phyloP scores from a whole-genome alignment of 1,140 invertebrate genomes.

The Ips nitidus region DNA sequence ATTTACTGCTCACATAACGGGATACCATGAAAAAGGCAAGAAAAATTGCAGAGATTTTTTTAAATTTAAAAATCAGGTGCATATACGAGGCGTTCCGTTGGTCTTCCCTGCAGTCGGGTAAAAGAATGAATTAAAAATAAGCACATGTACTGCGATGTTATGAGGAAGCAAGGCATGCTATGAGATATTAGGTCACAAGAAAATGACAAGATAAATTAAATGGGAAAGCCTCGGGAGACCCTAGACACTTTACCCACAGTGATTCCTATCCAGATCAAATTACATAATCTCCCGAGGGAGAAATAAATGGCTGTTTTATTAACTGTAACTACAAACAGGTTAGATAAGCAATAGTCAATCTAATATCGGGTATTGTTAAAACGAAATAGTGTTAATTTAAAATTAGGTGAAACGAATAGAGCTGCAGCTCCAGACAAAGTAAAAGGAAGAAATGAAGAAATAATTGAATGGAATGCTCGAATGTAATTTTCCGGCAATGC shows the following conservation, averaged over 20 bases:
- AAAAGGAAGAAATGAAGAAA: slow-evolving; percentile 10
- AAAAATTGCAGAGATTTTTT: no score
- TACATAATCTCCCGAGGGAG: slow-evolving; percentile 7
- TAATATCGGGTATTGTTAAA: background rate
- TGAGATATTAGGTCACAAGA: slow-evolving; percentile 8
- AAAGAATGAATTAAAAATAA: no score
- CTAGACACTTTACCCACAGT: slow-evolving; percentile 7
- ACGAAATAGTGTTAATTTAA: slow-evolving; percentile 2
- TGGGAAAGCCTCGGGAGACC: background rate
- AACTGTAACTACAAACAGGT: slow-evolving; percentile 3
- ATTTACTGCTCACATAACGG: no score
- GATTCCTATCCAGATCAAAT: slow-evolving; percentile 16
- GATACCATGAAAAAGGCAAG: no score
- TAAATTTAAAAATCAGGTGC: no score
- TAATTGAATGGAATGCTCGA: slow-evolving; percentile 4
- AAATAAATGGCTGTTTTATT: slow-evolving; percentile 10
- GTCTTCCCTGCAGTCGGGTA: no score
- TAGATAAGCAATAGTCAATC: background rate
- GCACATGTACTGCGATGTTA: no score
- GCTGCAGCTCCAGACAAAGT: background rate
- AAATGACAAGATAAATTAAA: slow-evolving; percentile 16
- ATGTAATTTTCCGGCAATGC: slow-evolving; percentile 24
- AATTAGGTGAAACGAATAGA: background rate
- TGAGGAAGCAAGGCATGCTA: background rate
- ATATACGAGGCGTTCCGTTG: no score